Evolutionary conservation across 1,140 invertebrate genomes (phyloP), one percentile per base, ranked within the genome.

Genomic region (Sitophilus oryzae): DNA sequence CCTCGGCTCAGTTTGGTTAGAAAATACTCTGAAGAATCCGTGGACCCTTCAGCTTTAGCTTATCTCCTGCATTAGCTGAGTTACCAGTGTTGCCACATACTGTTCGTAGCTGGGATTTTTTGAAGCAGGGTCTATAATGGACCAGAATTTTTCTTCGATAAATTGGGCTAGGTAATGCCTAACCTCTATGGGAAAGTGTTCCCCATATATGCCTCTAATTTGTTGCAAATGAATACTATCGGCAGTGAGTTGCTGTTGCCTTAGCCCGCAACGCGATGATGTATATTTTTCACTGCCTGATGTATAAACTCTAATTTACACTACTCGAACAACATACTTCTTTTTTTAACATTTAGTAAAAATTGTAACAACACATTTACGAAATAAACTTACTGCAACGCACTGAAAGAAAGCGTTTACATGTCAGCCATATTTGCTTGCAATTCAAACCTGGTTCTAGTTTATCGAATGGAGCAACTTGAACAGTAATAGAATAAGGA

Each of bases 151-250:
- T 48, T 86, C 85, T 71, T 95, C 91, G 42, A 95, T 88, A 88
- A 89, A 95, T 60, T 80, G 73, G 0, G 90, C 87, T 41, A 93
- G 74, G 65, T 88, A 89, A 66, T 91, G 89, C 2, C 92, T 76
- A 0, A 95, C 90, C 77, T 94, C 91, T 20, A 94, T 89, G 0
- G 91, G 91, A 70, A 95, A 94, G 62, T 88, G 81, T 38, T 90
- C 84, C 2, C 83, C 84, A 71, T 93, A 92, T 11, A 89, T 79
- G 1, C 80, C 77, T 15, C 83, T 80, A 4, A 93, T 82, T 73
- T 90, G 80, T 57, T 86, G 81, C 55, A 91, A 71, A 45, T 45
- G 21, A 8, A 30, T n/a, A 35, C 81, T 78, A 38, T 88, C 84
- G n/a, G 79, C 79, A 2, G 83, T 82, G 58, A 93, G 73, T 62